Percentiles rank a stretch among this genome's conserved stretches.
Evolutionary conservation across 2,888 invertebrate species (phyloP).

Genomic region (Myathropa florea): DNA sequence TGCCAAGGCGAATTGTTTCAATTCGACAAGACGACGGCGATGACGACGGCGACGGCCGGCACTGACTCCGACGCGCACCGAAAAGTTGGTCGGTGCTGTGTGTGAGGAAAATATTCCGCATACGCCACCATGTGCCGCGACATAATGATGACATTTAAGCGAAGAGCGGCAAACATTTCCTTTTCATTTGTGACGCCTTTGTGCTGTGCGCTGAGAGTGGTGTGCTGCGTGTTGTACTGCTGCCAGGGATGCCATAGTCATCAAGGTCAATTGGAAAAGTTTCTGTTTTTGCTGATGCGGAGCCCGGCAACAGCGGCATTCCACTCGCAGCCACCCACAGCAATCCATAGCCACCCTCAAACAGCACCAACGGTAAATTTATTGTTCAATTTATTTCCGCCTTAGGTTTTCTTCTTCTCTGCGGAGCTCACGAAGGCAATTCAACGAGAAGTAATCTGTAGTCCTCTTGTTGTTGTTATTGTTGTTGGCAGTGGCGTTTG

Average conservation of each 20-base stretch:
- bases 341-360: background rate
- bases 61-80: background rate
- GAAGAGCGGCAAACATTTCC: conserved; percentile 15
- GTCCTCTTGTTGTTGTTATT: conserved; percentile 24
- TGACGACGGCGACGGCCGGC: background rate
- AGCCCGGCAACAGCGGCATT: background rate
- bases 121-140: conserved; percentile 43
- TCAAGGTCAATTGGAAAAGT: conserved; percentile 69
- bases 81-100: conserved; percentile 9
- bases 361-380: conserved; percentile 60
- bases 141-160: conserved; percentile 34
- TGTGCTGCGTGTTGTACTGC: background rate
- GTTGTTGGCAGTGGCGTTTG: background rate
- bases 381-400: conserved; percentile 66
- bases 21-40: background rate
- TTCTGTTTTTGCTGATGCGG: conserved; percentile 39
- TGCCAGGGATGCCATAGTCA: conserved; percentile 19
- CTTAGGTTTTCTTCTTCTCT: conserved; percentile 34
- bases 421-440: conserved; percentile 45
- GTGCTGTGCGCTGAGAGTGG: background rate
- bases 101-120: conserved; percentile 55
- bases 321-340: background rate
- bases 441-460: conserved; percentile 58
- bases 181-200: conserved; percentile 24
- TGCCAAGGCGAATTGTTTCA: conserved; percentile 5